Evolutionary conservation across 2,888 invertebrate species (phyloP).

Genomic region (Allophyes oxyacanthae): DNA sequence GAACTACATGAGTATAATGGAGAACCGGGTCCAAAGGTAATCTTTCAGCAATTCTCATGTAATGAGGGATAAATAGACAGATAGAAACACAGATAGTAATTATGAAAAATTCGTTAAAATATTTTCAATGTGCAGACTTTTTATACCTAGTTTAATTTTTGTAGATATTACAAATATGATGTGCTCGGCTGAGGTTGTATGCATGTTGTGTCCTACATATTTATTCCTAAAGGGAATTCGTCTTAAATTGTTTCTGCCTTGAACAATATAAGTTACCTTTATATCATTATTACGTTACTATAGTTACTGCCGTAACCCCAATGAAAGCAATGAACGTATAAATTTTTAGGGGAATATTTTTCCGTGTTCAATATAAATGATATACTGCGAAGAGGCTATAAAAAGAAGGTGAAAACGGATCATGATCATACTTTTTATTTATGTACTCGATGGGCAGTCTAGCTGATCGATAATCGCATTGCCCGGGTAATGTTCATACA

Average conservation of each 20-base stretch:
- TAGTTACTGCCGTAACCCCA: constrained; percentile 63
- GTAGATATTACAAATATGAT: constrained; percentile 5
- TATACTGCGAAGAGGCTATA: constrained; percentile 65
- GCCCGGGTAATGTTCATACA: constrained; percentile 34
- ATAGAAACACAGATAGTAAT: no score
- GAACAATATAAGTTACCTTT: constrained; percentile 39
- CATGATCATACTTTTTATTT: constrained; percentile 57
- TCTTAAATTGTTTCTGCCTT: constrained; percentile 30
- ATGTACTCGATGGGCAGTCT: constrained; percentile 43
- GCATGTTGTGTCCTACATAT: constrained; percentile 10
- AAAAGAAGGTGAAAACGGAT: constrained; percentile 64
- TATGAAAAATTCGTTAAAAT: no score
- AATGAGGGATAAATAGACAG: no score
- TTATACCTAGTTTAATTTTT: no score
- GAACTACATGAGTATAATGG: no score
- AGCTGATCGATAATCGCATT: constrained; percentile 49
- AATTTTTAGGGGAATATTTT: constrained; percentile 64
- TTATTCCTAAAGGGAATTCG: constrained; percentile 35
- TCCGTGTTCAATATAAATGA: constrained; percentile 64
- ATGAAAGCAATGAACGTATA: constrained; percentile 67
- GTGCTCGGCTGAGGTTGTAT: constrained; percentile 6
- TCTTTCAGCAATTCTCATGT: no score
- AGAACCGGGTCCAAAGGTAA: no score
- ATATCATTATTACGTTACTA: constrained; percentile 54
- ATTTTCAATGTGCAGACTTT: no score